These are phyloP conservation scores for Crocidura indochinensis DNA, from an alignment of 2,797 vertebrate genomes.

Conservation along the genomic window DNA sequence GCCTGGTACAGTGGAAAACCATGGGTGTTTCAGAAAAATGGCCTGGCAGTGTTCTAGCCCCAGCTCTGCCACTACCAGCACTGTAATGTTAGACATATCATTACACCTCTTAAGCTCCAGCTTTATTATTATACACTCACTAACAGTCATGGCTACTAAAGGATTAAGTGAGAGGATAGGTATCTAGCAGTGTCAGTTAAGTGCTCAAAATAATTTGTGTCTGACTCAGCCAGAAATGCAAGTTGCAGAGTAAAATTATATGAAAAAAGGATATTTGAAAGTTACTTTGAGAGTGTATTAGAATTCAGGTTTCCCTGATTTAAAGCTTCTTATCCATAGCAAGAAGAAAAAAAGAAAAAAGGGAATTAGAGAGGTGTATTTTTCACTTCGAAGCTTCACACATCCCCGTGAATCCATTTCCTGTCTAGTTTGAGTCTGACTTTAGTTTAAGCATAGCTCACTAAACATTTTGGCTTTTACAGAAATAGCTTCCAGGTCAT, in stretches of 20 bases:
- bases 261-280: conserved; percentile 3
- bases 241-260: not conserved
- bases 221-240: not conserved
- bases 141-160: not conserved
- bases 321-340: not conserved
- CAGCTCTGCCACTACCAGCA: not conserved
- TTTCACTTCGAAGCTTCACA: not conserved
- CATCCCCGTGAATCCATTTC: not conserved
- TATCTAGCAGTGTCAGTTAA: not conserved
- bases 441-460: not conserved
- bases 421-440: not conserved
- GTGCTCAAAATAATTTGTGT: not conserved
- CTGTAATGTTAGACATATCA: not conserved
- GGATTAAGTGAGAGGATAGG: not conserved
- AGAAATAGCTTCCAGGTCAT: not conserved
- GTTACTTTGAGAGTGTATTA: not conserved
- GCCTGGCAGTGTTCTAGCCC: not conserved
- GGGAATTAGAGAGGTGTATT: not conserved
- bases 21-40: not conserved
- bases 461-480: not conserved
- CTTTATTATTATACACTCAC: not conserved
- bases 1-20: too few species aligned
- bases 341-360: not conserved
- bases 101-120: not conserved
- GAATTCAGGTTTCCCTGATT: not conserved